Evolutionary conservation across 2,113 vertebrate species (phyloP).

Genomic region (Dryoscopus gambensis): DNA sequence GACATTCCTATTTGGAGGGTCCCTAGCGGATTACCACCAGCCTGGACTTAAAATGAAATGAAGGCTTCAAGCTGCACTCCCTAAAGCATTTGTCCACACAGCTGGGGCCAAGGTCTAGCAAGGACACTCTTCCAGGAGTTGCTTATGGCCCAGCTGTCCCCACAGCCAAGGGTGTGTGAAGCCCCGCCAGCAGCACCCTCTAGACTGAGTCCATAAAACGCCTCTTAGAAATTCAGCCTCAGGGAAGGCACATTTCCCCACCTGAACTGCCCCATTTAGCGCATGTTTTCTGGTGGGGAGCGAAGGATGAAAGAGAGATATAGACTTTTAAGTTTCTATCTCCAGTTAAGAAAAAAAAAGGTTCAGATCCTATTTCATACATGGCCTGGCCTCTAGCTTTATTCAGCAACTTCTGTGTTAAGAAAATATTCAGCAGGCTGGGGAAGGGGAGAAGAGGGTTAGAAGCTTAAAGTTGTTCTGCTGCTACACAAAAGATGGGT

Average conservation of each 20-base stretch:
- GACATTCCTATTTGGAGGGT: not conserved
- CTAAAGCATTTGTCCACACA: not conserved
- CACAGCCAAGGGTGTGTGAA: fast-evolving
- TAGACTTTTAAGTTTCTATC: not conserved
- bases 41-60: not conserved
- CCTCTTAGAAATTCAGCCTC: not conserved
- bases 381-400: not conserved
- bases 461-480: not conserved
- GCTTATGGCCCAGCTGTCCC: not conserved
- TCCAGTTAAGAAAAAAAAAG: not conserved
- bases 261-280: not conserved
- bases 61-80: not conserved
- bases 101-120: not conserved
- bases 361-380: not conserved
- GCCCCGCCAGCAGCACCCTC: fast-evolving
- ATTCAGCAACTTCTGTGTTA: not conserved
- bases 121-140: not conserved
- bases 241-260: not conserved
- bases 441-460: not conserved
- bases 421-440: not conserved
- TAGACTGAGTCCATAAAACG: fast-evolving
- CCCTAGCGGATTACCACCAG: not conserved
- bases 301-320: not conserved
- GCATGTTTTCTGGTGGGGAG: not conserved
- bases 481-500: not conserved